Evolutionary conservation across 2,113 vertebrate species (phyloP).

Genomic region (Neolamprologus tretocephalus): DNA sequence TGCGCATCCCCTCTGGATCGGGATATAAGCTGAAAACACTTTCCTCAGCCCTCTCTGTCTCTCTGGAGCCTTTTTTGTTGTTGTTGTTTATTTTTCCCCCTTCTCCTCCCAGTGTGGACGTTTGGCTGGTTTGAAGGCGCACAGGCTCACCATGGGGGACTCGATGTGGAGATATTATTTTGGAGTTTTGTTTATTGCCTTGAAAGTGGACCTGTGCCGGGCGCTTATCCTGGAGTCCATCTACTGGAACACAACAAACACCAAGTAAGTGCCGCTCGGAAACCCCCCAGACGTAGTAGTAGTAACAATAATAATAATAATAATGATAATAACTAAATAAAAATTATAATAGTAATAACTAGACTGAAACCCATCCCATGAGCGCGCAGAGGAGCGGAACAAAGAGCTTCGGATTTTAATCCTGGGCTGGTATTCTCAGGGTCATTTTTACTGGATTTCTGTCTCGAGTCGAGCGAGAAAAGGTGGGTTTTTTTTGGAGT

Average conservation of each 20-base stretch:
- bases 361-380: neutral
- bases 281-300: neutral
- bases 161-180: conserved; percentile 92
- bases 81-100: neutral
- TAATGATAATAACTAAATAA: neutral
- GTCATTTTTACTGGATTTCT: neutral
- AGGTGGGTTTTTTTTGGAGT: neutral
- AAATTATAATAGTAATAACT: neutral
- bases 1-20: conserved; percentile 8
- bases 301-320: neutral
- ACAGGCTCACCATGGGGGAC: conserved; percentile 74
- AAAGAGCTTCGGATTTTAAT: neutral
- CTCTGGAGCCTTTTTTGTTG: neutral
- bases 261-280: conserved; percentile 81
- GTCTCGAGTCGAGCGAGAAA: neutral
- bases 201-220: conserved; percentile 85
- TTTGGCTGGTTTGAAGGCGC: conserved; percentile 21
- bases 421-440: neutral
- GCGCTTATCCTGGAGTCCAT: conserved; percentile 94
- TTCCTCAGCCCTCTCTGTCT: neutral
- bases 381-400: neutral
- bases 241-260: conserved; percentile 99
- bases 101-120: neutral
- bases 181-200: conserved; percentile 86
- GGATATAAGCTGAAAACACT: conserved; percentile 41